These are phyloP conservation scores for Gavialis gangeticus DNA, from an alignment of 2,113 vertebrate species.

Conservation along the genomic window DNA sequence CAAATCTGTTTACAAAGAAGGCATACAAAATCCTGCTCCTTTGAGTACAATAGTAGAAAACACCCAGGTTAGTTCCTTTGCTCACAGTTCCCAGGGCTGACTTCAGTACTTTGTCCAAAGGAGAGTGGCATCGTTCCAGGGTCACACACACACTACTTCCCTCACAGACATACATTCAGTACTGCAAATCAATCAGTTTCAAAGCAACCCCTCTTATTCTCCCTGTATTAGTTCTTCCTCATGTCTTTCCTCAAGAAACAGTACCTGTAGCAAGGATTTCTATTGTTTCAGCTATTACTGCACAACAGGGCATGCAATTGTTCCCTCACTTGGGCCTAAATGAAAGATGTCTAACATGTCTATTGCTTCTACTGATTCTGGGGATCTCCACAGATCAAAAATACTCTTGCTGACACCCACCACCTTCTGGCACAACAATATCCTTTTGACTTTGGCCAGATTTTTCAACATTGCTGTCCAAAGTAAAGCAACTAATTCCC, in stretches of 20 bases:
- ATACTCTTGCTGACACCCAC: neutral
- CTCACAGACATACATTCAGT: neutral
- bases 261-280: neutral
- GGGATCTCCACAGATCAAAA: neutral
- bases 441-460: accelerated
- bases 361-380: neutral
- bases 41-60: conserved; percentile 44
- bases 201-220: neutral
- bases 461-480: neutral
- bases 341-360: neutral
- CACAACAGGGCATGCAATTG: neutral
- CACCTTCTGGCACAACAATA: neutral
- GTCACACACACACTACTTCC: neutral
- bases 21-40: neutral
- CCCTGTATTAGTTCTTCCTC: neutral
- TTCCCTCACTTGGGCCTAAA: neutral
- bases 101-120: neutral
- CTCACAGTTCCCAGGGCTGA: conserved; percentile 18
- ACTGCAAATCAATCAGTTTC: neutral
- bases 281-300: neutral
- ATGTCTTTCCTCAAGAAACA: neutral
- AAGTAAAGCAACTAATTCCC: neutral
- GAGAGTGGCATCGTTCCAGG: neutral
- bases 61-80: neutral
- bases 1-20: neutral